Evolutionary conservation across 2,113 vertebrate genomes (phyloP), one percentile per base, ranked within the genome.

Genomic region (Sander vitreus): DNA sequence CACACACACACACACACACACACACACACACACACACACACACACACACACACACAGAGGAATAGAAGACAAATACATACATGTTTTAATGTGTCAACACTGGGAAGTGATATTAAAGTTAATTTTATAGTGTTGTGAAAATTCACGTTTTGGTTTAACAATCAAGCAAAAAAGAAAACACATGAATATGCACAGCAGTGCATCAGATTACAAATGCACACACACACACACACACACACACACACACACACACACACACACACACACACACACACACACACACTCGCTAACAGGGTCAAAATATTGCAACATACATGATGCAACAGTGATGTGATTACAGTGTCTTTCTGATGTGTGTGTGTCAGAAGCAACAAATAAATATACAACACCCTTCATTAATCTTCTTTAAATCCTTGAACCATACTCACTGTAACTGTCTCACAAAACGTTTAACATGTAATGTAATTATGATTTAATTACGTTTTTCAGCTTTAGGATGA

Each of bases 71-170:
- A 53, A 53, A 43, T 19, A 69, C 25, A 86, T 72, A 0, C 5
- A 76, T 84, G n/a, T 12, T 75, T 75, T 73, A 18, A 79, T 73
- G 62, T 73, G 25, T 53, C 80, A 78, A 80, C 67, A 55, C 43
- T 57, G 57, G 10, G 47, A 58, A 43, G 5, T 11, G 43, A 64
- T 27, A 27, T 27, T 27, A 27, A 27, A 27, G 27, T 27, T 27
- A 2, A 27, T 50, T 68, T 71, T 53, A 47, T 25, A 33, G 36
- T 57, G 21, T 21, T 76, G 23, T 39, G 47, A 75, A 23, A 55
- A 45, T 65, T 66, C 7, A 47, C n/a, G 39, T n/a, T 59, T 51
- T 58, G 43, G 39, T 64, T 75, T 74, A 53, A 63, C 14, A 55
- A 48, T 25, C 10, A 1, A 54, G 18, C 13, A 47, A 66, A 78